Evolutionary conservation across 2,113 vertebrate species (phyloP).

Genomic region (Anoura caudifer): DNA sequence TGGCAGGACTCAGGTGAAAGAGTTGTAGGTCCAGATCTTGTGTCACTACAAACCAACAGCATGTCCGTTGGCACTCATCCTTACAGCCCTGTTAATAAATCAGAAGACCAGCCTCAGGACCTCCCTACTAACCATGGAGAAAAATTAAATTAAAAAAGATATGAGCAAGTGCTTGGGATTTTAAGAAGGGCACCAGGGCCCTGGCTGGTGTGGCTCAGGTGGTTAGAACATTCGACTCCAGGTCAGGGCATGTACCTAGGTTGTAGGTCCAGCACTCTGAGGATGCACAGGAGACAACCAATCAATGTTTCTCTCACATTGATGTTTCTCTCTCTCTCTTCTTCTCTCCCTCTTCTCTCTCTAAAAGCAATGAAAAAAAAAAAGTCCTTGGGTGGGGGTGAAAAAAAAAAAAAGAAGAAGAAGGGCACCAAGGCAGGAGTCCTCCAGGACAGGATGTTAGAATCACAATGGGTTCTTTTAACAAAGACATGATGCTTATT

Average conservation of each 20-base stretch:
- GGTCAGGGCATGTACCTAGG: too few relatives aligned
- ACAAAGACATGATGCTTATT: not conserved
- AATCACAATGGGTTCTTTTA: not conserved
- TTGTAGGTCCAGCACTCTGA: too few relatives aligned
- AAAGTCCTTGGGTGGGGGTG: too few relatives aligned
- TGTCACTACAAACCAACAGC: not conserved
- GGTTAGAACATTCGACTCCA: too few relatives aligned
- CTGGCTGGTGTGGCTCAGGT: too few relatives aligned
- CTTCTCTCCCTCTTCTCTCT: too few relatives aligned
- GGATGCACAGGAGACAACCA: too few relatives aligned
- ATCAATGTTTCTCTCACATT: too few relatives aligned
- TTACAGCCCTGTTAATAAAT: not conserved
- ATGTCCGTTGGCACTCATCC: not conserved
- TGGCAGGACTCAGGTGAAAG: not conserved
- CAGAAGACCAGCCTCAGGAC: not conserved
- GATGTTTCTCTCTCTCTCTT: too few relatives aligned
- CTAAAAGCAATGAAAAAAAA: too few relatives aligned
- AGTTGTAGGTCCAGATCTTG: not conserved
- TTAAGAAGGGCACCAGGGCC: not conserved
- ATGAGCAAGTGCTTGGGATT: not conserved
- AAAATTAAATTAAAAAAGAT: not conserved
- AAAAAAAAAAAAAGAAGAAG: not conserved
- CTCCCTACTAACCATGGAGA: not conserved
- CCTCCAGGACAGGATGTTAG: not conserved
- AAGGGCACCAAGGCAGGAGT: not conserved